These are phyloP conservation scores for Mustela lutreola DNA, from an alignment of 2,113 vertebrate genomes.

Conservation along the genomic window DNA sequence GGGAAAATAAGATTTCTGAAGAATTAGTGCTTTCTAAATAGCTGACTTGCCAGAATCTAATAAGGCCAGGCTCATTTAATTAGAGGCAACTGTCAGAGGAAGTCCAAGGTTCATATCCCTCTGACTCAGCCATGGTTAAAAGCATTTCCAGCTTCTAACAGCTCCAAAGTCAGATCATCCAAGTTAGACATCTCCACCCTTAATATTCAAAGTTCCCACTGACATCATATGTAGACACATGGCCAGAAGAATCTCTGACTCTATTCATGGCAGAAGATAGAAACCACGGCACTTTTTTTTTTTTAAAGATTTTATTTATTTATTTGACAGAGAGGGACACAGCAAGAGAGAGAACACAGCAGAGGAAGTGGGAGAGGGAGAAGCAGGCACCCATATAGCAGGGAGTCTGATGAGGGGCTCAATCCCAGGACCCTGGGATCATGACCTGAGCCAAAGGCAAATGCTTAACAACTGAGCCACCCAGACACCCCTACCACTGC, in stretches of 20 bases:
- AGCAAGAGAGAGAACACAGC: no score
- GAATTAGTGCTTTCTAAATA: constrained; percentile 33
- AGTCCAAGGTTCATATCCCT: constrained; percentile 57
- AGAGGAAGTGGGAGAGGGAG: no score
- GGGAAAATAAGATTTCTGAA: constrained; percentile 51
- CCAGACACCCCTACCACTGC: background rate
- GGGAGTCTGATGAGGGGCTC: no score
- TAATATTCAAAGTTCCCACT: constrained; percentile 68
- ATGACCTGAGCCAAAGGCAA: no score
- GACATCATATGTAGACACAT: constrained; percentile 32
- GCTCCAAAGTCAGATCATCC: constrained; percentile 39
- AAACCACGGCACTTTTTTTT: background rate
- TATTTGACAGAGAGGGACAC: no score
- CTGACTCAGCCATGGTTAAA: constrained; percentile 56
- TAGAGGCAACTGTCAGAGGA: constrained; percentile 64
- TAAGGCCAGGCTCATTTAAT: constrained; percentile 38
- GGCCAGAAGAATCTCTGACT: constrained; percentile 51
- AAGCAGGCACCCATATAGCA: no score
- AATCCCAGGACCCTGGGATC: no score
- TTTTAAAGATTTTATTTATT: background rate
- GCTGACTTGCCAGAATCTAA: constrained; percentile 51
- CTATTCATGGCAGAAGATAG: background rate
- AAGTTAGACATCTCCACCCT: constrained; percentile 67
- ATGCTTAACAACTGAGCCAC: no score
- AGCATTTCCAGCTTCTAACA: constrained; percentile 70